Evolutionary conservation across 2,888 invertebrate species (phyloP).

Genomic region (Chrysolina americana): DNA sequence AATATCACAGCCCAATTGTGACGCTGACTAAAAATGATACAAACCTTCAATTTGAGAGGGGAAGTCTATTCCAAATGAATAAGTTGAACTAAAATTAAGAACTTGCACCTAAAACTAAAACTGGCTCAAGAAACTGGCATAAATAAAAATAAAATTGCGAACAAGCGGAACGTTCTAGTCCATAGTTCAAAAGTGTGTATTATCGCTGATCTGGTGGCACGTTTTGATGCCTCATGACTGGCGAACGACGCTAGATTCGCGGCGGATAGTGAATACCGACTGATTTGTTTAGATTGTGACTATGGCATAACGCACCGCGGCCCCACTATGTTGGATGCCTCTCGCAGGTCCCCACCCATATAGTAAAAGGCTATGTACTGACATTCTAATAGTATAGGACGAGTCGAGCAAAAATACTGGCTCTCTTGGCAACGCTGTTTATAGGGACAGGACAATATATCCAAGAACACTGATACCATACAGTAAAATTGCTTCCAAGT

Average conservation of each 20-base stretch:
- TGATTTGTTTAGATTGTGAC: constrained; percentile 25
- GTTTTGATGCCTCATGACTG: constrained; percentile 31
- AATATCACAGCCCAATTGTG: not conserved
- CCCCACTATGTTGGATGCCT: constrained; percentile 18
- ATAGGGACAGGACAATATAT: constrained; percentile 4
- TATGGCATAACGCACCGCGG: constrained; percentile 24
- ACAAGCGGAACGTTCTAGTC: constrained; percentile 15
- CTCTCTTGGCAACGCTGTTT: constrained; percentile 4
- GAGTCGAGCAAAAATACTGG: constrained; percentile 22
- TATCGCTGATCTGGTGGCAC: constrained; percentile 19
- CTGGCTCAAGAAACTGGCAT: constrained; percentile 51
- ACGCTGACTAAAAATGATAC: constrained; percentile 20
- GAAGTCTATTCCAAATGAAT: constrained; percentile 14
- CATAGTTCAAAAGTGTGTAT: constrained; percentile 19
- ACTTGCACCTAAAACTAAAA: constrained; percentile 43
- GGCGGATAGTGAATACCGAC: constrained; percentile 30
- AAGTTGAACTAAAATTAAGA: constrained; percentile 19
- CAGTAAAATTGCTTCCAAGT: too few relatives aligned
- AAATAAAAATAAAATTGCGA: constrained; percentile 29
- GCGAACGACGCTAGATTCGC: constrained; percentile 19
- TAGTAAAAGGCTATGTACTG: constrained; percentile 24
- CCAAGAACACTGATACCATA: not conserved
- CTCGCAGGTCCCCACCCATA: constrained; percentile 24
- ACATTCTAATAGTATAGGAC: constrained; percentile 24
- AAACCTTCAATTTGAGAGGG: constrained; percentile 25